Percentiles rank a stretch among this genome's conserved stretches.
Evolutionary conservation across 2,113 vertebrate genomes (phyloP).

Genomic region (Callopanchax toddi): DNA sequence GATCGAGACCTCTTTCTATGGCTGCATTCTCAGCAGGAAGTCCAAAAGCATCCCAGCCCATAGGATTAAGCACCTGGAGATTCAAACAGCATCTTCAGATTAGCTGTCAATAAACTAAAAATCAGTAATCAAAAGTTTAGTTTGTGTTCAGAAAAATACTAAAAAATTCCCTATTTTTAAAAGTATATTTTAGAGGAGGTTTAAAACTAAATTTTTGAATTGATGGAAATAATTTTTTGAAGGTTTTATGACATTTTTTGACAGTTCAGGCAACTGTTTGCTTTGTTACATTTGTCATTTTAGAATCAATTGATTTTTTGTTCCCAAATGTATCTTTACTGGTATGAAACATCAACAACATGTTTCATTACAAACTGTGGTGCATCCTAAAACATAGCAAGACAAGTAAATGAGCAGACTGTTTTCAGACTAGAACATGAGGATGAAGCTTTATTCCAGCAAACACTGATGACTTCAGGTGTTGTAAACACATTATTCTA

Average conservation of each 20-base stretch:
- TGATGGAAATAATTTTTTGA: too few species aligned
- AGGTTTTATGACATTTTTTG: too few species aligned
- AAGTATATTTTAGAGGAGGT: too few species aligned
- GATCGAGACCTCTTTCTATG: conserved; percentile 88
- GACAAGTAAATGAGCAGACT: background rate
- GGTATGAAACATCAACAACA: background rate
- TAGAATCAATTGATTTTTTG: too few species aligned
- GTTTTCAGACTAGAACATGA: background rate
- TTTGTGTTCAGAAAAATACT: background rate
- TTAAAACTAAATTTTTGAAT: too few species aligned
- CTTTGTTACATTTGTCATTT: too few species aligned
- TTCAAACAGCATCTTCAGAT: background rate
- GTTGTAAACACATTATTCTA: background rate
- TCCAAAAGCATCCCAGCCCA: conserved; percentile 98
- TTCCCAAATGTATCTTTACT: too few species aligned
- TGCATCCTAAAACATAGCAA: too few species aligned
- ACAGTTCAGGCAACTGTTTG: too few species aligned
- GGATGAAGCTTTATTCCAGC: background rate
- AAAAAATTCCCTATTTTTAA: background rate
- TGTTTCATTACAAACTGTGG: too few species aligned
- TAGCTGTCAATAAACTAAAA: background rate
- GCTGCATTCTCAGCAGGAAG: conserved; percentile 97
- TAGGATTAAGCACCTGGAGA: conserved; percentile 92
- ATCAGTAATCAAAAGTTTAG: background rate
- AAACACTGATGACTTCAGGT: conserved; percentile 1